Evolutionary conservation across 1,140 invertebrate species (phyloP), one percentile per base, ranked within the genome.

Genomic region (Maniola jurtina): DNA sequence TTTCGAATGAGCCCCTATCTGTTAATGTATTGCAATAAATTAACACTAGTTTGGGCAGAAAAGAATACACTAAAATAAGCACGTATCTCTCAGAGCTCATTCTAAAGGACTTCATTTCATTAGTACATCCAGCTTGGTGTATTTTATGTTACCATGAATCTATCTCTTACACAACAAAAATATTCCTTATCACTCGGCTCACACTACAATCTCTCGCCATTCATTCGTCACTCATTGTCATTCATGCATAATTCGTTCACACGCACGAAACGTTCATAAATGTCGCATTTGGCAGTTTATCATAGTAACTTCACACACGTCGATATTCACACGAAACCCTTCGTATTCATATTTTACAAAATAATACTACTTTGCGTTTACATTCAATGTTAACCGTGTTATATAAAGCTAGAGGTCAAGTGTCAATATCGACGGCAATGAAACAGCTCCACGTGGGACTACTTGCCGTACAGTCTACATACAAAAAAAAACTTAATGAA

Each of bases 261-360:
- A 47, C 69, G 47, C 58, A 57, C 61, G 45, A 50, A 68, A 73
- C 70, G 38, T 52, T 47, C 70, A 64, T 71, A 68, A 74, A 63
- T 66, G 62, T 80, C 83, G 80, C 88, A 86, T 89, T 90, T 90
- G 88, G 88, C 88, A 89, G 86, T 90, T 85, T 80, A 80, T 80
- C 77, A 82, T 81, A 81, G 77, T 80, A 77, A 75, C 70, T 76
- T 77, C 75, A 80, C 75, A 69, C 54, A 61, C 67, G 79, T 84
- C 80, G 75, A 84, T 85, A 86, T 84, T 86, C 86, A 82, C 83
- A 86, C 81, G 57, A 69, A 75, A 84, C 42, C 9, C 13, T 11
- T 75, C 76, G 75, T 52, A 64, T 45, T 60, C 76, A 76, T 52
- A 64, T 45, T 60, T 69, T 70, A 80, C 66, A 72, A 76, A 76